Base-by-base conservation (phyloP, 2,113 vertebrate species). In the Nyctibius bracteatus region DNA sequence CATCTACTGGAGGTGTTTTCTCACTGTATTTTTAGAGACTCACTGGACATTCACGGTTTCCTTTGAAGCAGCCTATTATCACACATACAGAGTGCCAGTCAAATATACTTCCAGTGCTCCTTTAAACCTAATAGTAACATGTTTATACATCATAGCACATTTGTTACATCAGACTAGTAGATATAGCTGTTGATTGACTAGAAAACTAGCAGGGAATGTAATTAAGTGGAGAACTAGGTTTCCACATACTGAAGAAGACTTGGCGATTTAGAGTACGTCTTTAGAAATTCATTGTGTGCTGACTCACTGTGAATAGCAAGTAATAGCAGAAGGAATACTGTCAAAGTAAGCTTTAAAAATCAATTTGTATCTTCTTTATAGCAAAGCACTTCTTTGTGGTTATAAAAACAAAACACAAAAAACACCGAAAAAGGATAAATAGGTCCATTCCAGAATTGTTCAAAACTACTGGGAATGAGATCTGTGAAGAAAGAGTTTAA, bases 261-360 rank as follows among this genome's bases (percentile, higher is more conserved):
- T 86, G 43, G 22, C 16, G 9, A 55, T 79, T 57, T 68, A 67
- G 9, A 67, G 3, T 18, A 54, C 0, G 0, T 67, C 15, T 43
- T 91, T 41, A 78, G 82, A 70, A 90, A 80, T 84, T 43, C 62
- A 85, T 58, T 3, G 1, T 41, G 14, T 39, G 19, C 24, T 88
- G n/a, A 52, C 14, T 91, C 46, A 62, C 8, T 43, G 39, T 59
- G 41, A 81, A 83, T 66, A 81, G 31, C 31, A 94, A 92, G 35
- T 39, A 91, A 90, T 35, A 90, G 44, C 25, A 63, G 25, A 92
- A 94, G 14, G 12, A 94, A 88, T 28, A 62, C n/a, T 89, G 37
- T 85, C 71, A 91, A 84, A 91, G 15, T 23, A 84, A 66, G 24
- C n/a, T 94, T 90, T 86, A 65, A 97, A 96, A 96, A 90, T 89